Evolutionary conservation across 1,140 invertebrate genomes (phyloP), one percentile per base, ranked within the genome.

Genomic region (Pectinophora gossypiella): DNA sequence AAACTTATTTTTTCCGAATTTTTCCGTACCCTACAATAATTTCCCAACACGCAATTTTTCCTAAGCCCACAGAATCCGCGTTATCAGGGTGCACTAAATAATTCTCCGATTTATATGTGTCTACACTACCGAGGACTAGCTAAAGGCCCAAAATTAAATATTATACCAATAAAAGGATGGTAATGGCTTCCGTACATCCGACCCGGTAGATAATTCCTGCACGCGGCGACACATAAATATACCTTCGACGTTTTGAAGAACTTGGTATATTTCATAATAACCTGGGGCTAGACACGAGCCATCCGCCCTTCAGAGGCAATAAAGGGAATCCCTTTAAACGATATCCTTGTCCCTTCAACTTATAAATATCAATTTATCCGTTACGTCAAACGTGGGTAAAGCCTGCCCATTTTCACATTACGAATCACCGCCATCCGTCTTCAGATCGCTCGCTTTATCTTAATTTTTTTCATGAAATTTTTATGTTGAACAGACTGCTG

Each of bases 301-400:
- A 76, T 60, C 61, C 61, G 66, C 67, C 71, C 72, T 71, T 72
- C 61, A 56, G 58, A 61, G 61, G 79, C 78, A 83, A 86, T 86
- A 86, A 86, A 86, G 79, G 75, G 80, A 85, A 85, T 85, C 84
- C 76, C 78, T 79, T 69, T 75, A 79, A 77, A 82, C 75, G 78
- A n/a, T n/a, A n/a, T n/a, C 69, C 70, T 67, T 76, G 72, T 76
- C 75, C 81, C 80, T 82, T 64, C 44, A 52, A 72, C 71, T 79
- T 87, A 87, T 87, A 85, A 87, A 87, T 87, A 87, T 87, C 79
- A 87, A 87, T 87, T 87, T 85, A 85, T 84, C 81, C 70, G 67
- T 64, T 54, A 67, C 72, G 79, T 85, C 77, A 85, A 82, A 82
- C 76, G 72, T 67, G 72, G 58, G 56, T 64, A 68, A 72, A 73